These are phyloP conservation scores for Lerema accius DNA, from an alignment of 1,140 invertebrate species.

Conservation along the genomic window DNA sequence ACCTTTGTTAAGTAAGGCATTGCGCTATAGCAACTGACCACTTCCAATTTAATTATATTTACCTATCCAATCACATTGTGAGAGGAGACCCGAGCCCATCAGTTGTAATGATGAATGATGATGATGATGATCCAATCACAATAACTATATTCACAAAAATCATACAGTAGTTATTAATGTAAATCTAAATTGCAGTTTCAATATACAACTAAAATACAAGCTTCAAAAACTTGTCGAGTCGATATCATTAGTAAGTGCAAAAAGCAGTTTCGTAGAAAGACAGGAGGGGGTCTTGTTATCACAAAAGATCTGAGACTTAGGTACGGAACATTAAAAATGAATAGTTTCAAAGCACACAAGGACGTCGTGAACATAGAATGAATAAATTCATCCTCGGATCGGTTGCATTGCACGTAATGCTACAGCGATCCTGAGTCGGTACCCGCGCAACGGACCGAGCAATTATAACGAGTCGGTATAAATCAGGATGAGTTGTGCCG, in stretches of 20 bases:
- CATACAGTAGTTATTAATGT: too few relatives aligned
- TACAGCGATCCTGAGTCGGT: slow-evolving; percentile 61
- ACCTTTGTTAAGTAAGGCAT: too few relatives aligned
- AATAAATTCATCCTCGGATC: slow-evolving; percentile 75
- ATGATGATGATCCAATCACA: too few relatives aligned
- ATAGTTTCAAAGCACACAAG: slow-evolving; percentile 34
- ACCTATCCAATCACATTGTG: too few relatives aligned
- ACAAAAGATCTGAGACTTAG: neutral
- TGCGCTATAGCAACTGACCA: too few relatives aligned
- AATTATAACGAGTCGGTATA: slow-evolving; percentile 79
- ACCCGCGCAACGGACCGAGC: slow-evolving; percentile 66
- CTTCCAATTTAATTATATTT: too few relatives aligned
- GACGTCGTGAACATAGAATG: slow-evolving; percentile 70
- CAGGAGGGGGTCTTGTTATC: neutral
- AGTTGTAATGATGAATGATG: too few relatives aligned
- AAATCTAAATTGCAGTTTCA: too few relatives aligned
- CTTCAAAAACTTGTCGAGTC: too few relatives aligned
- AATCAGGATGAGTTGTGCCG: slow-evolving; percentile 80
- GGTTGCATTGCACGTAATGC: slow-evolving; percentile 78
- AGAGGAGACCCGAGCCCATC: too few relatives aligned
- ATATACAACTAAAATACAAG: too few relatives aligned
- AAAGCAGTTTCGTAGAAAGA: neutral
- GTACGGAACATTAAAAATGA: neutral
- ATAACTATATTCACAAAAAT: too few relatives aligned
- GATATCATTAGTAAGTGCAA: neutral